Base-by-base conservation (phyloP, 2,113 vertebrate genomes). In the Crocuta crocuta region DNA sequence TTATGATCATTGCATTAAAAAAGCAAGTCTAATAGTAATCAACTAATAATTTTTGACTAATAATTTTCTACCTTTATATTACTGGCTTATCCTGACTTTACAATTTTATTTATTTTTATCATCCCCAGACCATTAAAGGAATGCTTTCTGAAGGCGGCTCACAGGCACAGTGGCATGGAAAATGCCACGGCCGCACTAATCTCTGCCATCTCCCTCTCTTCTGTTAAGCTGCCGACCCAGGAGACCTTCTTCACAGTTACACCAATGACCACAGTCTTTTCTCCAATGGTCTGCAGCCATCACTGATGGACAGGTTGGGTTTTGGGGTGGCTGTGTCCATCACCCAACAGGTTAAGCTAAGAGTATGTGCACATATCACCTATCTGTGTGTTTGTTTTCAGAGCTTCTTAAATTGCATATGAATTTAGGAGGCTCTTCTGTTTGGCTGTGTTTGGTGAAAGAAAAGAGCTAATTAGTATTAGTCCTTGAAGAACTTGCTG, bases 381-480 rank as follows among this genome's bases (percentile, higher is more conserved):
- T 4, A 63, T 33, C 11, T 13, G 11, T 19, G 4, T 23, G 10
- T 55, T 48, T 58, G 13, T 26, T 45, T 84, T 24, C n/a, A 43
- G 58, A 35, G 16, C 35, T 70, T 23, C 58, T 55, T 63, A 97
- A 71, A 68, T 9, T 16, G n/a, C 35, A 9, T 45, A 73, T 58
- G 70, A 79, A 92, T 43, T 76, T 73, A 11, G 65, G 43, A 84
- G 66, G 48, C 3, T 66, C 0, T 90, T 73, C 28, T 9, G 45
- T 55, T 95, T 58, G 83, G 43, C 86, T 76, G 95, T 10, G 24
- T 53, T 82, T 83, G 79, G 61, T 96, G 78, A 97, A 87, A 93
- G 5, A 93, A 94, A 83, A 94, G 50, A 88, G 95, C 80, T 97
- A 91, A 96, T 4, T 23, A 5, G 26, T 48, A 7, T 76, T 76